Percentiles rank a stretch among this genome's conserved stretches.
Conservation (phyloP, 1,140 invertebrate species). For the Brachionus asplanchnoidis region DNA sequence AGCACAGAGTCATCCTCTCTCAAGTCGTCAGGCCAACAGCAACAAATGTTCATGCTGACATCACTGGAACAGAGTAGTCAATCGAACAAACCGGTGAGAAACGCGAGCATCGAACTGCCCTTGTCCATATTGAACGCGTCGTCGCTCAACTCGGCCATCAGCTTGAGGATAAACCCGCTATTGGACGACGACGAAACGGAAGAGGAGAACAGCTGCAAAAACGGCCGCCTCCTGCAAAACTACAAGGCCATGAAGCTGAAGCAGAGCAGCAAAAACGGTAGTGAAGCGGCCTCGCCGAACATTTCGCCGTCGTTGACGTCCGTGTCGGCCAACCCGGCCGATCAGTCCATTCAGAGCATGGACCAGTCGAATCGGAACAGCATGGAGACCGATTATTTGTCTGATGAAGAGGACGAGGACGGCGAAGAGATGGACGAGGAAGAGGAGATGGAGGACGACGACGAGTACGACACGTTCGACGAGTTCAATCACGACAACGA, state of each 20-base stretch:
- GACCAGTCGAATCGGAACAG: slow-evolving; percentile 48
- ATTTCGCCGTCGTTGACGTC: neutral
- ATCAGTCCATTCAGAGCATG: slow-evolving; percentile 43
- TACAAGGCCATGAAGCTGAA: slow-evolving; percentile 14
- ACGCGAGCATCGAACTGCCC: slow-evolving; percentile 40
- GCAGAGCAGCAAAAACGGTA: neutral
- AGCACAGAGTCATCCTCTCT: slow-evolving; percentile 25
- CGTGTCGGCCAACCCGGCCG: slow-evolving; percentile 35
- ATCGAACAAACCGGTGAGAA: slow-evolving; percentile 20
- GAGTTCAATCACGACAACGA: neutral
- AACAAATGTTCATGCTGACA: slow-evolving; percentile 50
- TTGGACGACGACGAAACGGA: slow-evolving; percentile 37
- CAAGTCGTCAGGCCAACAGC: neutral
- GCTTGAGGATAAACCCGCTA: slow-evolving; percentile 54
- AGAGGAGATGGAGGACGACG: slow-evolving; percentile 42
- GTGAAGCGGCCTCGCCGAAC: neutral
- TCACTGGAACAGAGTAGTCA: slow-evolving; percentile 45
- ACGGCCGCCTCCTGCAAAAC: neutral
- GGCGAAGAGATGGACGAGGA: slow-evolving; percentile 43
- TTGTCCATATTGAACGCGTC: slow-evolving; percentile 45
- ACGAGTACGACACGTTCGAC: neutral
- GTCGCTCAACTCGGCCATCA: slow-evolving; percentile 52
- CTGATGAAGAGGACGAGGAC: slow-evolving; percentile 47
- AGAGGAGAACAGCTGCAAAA: neutral
- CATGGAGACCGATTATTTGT: slow-evolving; percentile 54